These are phyloP conservation scores for Tiliacea aurago DNA, from an alignment of 2,888 invertebrate species.

Conservation along the genomic window DNA sequence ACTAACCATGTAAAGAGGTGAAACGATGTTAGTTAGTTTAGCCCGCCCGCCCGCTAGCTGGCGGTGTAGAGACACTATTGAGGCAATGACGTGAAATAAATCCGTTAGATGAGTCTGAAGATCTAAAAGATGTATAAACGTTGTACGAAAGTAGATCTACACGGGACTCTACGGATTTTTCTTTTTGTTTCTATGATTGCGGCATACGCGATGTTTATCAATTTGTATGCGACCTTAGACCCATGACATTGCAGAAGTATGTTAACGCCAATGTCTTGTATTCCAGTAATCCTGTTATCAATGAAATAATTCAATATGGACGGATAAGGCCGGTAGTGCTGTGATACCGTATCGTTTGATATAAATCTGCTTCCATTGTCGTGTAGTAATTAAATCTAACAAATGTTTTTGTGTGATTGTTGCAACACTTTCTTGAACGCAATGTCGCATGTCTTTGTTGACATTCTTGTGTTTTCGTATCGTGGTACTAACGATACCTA, in stretches of 20 bases:
- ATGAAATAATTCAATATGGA: constrained; percentile 33
- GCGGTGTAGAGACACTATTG: rapidly evolving
- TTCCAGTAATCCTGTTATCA: constrained; percentile 51
- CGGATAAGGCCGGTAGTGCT: constrained; percentile 54
- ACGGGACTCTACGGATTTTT: too few species aligned
- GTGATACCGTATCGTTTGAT: constrained; percentile 54
- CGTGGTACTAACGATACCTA: background rate
- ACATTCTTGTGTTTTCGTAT: background rate
- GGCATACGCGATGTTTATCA: background rate
- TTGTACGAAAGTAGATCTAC: background rate
- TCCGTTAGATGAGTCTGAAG: background rate
- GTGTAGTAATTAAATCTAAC: constrained; percentile 49
- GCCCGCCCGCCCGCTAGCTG: too few species aligned
- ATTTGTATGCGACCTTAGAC: constrained; percentile 3
- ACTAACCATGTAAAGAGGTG: too few species aligned
- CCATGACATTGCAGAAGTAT: constrained; percentile 51
- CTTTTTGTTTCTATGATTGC: background rate
- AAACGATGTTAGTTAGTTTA: too few species aligned
- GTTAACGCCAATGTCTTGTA: constrained; percentile 38
- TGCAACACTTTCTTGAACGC: constrained; percentile 12
- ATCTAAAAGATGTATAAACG: background rate
- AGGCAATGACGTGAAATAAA: background rate
- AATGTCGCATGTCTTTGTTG: background rate
- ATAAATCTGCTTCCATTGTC: constrained; percentile 52
- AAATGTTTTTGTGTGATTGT: constrained; percentile 29